Evolutionary conservation across 2,797 vertebrate genomes (phyloP).

Genomic region (Zalophus californianus): DNA sequence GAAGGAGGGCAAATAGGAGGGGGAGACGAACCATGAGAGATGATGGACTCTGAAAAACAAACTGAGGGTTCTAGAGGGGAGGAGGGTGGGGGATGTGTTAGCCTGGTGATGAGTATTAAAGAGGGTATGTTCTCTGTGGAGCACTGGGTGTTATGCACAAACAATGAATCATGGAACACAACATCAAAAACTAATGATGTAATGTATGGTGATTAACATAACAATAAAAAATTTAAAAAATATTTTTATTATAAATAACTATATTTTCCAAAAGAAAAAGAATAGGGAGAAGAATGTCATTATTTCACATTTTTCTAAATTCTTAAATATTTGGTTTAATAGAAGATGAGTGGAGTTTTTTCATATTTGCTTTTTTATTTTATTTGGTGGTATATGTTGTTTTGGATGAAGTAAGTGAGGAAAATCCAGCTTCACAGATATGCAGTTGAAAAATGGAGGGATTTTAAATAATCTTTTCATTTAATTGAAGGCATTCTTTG

Average conservation of each 20-base stretch:
- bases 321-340: not conserved
- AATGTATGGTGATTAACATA: too few species aligned
- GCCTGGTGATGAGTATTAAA: too few species aligned
- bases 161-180: too few species aligned
- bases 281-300: not conserved
- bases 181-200: too few species aligned
- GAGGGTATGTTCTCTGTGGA: too few species aligned
- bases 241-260: not conserved
- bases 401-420: conserved; percentile 22
- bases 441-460: not conserved
- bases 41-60: too few species aligned
- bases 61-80: too few species aligned
- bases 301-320: not conserved
- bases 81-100: too few species aligned
- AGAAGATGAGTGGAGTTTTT: not conserved
- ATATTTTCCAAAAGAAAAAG: not conserved
- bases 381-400: not conserved
- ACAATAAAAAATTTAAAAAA: too few species aligned
- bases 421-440: not conserved
- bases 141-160: too few species aligned
- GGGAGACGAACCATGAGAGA: too few species aligned
- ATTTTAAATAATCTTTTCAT: not conserved
- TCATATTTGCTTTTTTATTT: not conserved
- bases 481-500: not conserved
- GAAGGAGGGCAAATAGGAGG: too few species aligned